A percentile compares a stretch with the other conserved stretches of the same genome.
Evolutionary conservation across 2,888 invertebrate genomes (phyloP).

Genomic region (Frankliniella intonsa): DNA sequence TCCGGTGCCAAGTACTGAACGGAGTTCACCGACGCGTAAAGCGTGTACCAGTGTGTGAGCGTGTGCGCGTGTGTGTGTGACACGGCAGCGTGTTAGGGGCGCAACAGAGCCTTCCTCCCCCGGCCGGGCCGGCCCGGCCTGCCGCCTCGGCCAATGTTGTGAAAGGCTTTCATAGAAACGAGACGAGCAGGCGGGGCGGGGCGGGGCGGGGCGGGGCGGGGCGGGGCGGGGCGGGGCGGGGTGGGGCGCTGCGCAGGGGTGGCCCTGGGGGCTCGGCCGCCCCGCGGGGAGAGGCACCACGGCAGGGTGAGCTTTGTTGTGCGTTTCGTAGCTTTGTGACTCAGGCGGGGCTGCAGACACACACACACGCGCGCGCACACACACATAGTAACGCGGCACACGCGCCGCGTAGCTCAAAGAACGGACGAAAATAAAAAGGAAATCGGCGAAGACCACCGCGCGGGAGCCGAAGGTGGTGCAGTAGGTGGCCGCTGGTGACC

Average conservation of each 20-base stretch:
- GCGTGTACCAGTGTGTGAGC: too few relatives aligned
- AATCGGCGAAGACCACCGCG: too few relatives aligned
- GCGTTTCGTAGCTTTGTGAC: not conserved
- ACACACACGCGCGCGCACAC: not conserved
- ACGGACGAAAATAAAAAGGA: not conserved
- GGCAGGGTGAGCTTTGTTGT: not conserved
- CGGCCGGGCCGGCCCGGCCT: not conserved
- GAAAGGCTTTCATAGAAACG: conserved; percentile 4
- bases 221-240: not conserved
- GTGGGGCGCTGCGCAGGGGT: not conserved
- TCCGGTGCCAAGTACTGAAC: too few relatives aligned
- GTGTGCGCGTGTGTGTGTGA: too few relatives aligned
- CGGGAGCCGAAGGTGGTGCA: too few relatives aligned
- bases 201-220: not conserved
- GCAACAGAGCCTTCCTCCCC: not conserved
- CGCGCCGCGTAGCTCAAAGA: too few relatives aligned
- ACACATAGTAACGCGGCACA: not conserved
- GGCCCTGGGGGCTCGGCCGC: not conserved
- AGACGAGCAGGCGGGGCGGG: not conserved
- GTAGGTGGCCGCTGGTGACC: too few relatives aligned
- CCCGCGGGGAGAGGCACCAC: not conserved
- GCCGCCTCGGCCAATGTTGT: not conserved
- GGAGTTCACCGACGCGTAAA: too few relatives aligned
- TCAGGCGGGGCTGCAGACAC: not conserved
- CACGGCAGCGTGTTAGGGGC: not conserved